A percentile compares a stretch with the other conserved stretches of the same genome.
phyloP scores from a whole-genome alignment of 2,888 invertebrate species.

The Calameuta idolon region DNA sequence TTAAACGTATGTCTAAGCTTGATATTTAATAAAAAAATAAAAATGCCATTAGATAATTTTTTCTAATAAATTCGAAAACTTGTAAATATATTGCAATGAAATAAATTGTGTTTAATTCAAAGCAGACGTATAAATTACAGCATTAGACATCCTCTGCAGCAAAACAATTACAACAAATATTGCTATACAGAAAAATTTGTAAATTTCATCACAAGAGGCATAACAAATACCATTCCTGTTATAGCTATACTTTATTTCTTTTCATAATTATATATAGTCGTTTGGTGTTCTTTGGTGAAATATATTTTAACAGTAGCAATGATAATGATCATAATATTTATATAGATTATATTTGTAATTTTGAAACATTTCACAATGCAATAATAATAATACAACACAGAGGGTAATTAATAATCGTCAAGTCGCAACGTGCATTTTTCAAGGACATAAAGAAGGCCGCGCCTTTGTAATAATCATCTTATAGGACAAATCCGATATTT shows the following conservation, averaged over 20 bases:
- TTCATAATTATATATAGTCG: neutral
- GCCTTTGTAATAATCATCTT: neutral
- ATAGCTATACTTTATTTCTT: neutral
- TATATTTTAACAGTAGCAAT: slow-evolving; percentile 1
- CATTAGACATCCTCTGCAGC: neutral
- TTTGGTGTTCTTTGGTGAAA: slow-evolving; percentile 8
- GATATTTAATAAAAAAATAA: neutral
- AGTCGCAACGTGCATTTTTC: neutral
- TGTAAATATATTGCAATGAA: neutral
- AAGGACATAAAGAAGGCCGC: neutral
- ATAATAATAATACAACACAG: neutral
- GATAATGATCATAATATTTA: neutral
- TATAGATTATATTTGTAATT: slow-evolving; percentile 3
- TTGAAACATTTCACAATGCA: neutral
- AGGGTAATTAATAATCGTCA: neutral
- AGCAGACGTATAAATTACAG: neutral
- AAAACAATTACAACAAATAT: neutral
- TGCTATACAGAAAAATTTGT: neutral
- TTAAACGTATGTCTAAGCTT: slow-evolving; percentile 1
- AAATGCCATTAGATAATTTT: slow-evolving; percentile 1
- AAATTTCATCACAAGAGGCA: neutral
- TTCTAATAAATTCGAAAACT: neutral
- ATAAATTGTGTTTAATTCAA: neutral
- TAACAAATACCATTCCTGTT: neutral
- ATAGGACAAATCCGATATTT: neutral